These are phyloP conservation scores for Aspidapion aeneum DNA, from an alignment of 2,888 invertebrate genomes.

Conservation along the genomic window DNA sequence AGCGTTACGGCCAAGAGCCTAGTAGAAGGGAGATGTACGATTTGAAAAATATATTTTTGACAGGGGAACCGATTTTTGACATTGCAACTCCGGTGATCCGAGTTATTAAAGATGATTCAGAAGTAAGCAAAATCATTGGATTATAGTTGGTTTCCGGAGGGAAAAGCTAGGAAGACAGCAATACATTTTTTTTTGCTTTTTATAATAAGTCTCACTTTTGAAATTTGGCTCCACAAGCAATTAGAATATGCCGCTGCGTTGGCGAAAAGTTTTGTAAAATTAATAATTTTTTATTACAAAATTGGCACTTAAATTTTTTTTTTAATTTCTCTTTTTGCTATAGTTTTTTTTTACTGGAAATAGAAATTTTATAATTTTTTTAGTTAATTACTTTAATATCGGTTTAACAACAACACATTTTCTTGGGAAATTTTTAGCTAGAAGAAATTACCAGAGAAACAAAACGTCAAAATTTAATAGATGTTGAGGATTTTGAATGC, in stretches of 20 bases:
- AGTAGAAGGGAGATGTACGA: conserved; percentile 51
- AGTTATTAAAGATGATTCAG: conserved; percentile 38
- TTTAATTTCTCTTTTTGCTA: too few relatives aligned
- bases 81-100: conserved; percentile 48
- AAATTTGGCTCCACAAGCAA: too few relatives aligned
- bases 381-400: too few relatives aligned
- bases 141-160: too few relatives aligned
- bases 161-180: too few relatives aligned
- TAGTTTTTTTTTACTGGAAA: too few relatives aligned
- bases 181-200: too few relatives aligned
- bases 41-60: conserved; percentile 57
- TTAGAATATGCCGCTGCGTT: too few relatives aligned
- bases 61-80: conserved; percentile 55
- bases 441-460: conserved; percentile 52
- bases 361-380: too few relatives aligned
- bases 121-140: too few relatives aligned
- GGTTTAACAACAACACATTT: conserved; percentile 21
- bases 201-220: too few relatives aligned
- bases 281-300: neutral
- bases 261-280: too few relatives aligned
- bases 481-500: conserved; percentile 54
- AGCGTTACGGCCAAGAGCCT: conserved; percentile 44
- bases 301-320: neutral
- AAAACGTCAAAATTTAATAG: conserved; percentile 53
- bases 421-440: conserved; percentile 33